Evolutionary conservation across 2,797 vertebrate species (phyloP), one percentile per base, ranked within the genome.

Genomic region (Choloepus didactylus): DNA sequence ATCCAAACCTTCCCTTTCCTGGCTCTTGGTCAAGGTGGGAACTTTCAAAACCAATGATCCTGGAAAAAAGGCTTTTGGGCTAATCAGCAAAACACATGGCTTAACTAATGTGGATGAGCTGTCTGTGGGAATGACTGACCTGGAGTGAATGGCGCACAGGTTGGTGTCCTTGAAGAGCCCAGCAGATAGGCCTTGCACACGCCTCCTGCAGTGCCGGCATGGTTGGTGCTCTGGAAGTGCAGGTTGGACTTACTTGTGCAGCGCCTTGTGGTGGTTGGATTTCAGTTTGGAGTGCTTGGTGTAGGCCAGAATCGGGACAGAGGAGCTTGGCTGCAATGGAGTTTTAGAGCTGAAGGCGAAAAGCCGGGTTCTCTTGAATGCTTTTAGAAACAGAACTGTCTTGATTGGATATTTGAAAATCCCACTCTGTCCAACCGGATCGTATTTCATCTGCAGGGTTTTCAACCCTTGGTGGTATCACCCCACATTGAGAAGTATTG

Each of bases 191-290:
- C 54, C 70, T 56, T 0, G 5, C 29, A 75, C 9, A 5, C 6
- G 8, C 27, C 44, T n/a, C 35, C 3, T 10, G 70, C 79, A 31
- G 62, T 5, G 2, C 25, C 8, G 1, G 51, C 0, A 19, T 1
- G 12, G 12, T 6, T 6, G 2, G 3, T 12, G 49, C 51, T 38
- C 23, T 0, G 29, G 3, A 10, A 7, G 1, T 4, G 7, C 35
- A 9, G 6, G 6, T 14, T 1, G 31, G 3, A 15, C 3, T 15
- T 23, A 29, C 16, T 38, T 16, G 44, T 0, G 6, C 21, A 5
- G 27, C 0, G 3, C 79, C 18, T 35, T 29, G 5, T 5, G 21
- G 2, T 2, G 44, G 12, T 23, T 38, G 23, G 19, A 18, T 12
- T 41, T 31, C 41, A 5, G 54, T 41, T 51, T 0, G 10, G 23